phyloP scores from a whole-genome alignment of 2,113 vertebrate species.

The Tiliqua scincoides region DNA sequence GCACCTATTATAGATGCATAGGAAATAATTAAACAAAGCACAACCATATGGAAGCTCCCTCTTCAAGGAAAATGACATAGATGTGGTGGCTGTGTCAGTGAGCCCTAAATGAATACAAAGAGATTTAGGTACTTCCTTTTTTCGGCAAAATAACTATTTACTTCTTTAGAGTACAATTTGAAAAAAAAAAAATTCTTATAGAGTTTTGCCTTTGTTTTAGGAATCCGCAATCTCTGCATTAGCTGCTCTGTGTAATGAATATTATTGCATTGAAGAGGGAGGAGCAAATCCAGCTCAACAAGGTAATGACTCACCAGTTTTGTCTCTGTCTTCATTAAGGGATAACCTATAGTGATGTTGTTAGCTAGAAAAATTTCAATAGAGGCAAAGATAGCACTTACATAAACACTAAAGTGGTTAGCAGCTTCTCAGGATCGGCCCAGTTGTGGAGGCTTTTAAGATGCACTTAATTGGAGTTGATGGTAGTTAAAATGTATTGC shows the following conservation, averaged over 20 bases:
- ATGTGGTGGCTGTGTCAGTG: not conserved
- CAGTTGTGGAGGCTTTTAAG: conserved; percentile 15
- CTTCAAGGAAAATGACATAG: not conserved
- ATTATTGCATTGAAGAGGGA: conserved; percentile 75
- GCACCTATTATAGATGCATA: not conserved
- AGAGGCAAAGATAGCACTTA: not conserved
- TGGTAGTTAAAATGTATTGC: not conserved
- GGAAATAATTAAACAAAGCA: not conserved
- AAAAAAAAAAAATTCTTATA: not conserved
- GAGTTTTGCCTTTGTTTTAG: conserved; percentile 69
- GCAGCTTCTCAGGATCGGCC: conserved; percentile 10
- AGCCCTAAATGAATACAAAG: not conserved
- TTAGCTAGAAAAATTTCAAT: conserved; percentile 20
- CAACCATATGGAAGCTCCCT: not conserved
- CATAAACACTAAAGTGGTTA: not conserved
- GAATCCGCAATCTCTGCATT: conserved; percentile 82
- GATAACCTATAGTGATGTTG: conserved; percentile 18
- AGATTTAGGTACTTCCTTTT: not conserved
- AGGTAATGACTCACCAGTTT: conserved; percentile 75
- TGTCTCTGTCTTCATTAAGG: conserved; percentile 5
- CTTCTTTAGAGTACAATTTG: not conserved
- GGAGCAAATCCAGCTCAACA: conserved; percentile 77
- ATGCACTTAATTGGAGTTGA: conserved; percentile 16
- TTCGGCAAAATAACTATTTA: not conserved
- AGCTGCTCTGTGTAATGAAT: conserved; percentile 84